phyloP scores from a whole-genome alignment of 1,140 invertebrate genomes.

The Aphelenchoides fujianensis region DNA sequence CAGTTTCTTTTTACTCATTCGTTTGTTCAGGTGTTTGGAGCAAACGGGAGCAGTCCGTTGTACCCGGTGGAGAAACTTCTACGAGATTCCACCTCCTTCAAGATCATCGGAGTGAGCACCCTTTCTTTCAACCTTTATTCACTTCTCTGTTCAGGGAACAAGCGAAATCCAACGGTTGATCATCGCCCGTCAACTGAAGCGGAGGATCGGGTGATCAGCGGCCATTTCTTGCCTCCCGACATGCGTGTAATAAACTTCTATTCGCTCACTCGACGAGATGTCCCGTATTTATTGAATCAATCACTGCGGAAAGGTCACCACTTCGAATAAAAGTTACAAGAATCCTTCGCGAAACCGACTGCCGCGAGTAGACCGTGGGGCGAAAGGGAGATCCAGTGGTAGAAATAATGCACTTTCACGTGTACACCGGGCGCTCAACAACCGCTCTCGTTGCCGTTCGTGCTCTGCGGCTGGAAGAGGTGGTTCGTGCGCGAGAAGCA shows the following conservation, averaged over 20 bases:
- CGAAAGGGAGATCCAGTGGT: no score
- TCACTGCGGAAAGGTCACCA: no score
- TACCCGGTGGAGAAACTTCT: conserved; percentile 97
- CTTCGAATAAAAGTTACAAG: no score
- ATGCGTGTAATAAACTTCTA: no score
- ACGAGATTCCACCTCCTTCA: conserved; percentile 96
- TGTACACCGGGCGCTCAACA: no score
- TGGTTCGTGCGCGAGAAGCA: conserved; percentile 14
- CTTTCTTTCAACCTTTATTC: conserved; percentile 22
- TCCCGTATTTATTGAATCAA: no score
- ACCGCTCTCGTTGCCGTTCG: no score
- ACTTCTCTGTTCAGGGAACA: conserved; percentile 40
- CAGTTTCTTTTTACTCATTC: not conserved
- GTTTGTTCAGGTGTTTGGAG: conserved; percentile 72
- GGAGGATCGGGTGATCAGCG: not conserved
- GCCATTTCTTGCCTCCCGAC: no score
- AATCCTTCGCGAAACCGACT: no score
- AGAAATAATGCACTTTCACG: no score
- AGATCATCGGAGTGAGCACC: conserved; percentile 85
- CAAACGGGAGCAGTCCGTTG: conserved; percentile 82
- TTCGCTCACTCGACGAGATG: no score
- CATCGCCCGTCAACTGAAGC: conserved; percentile 17
- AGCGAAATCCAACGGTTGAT: conserved; percentile 45
- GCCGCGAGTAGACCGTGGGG: no score
- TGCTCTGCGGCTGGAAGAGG: conserved; percentile 15